phyloP scores from a whole-genome alignment of 2,113 vertebrate species.

The Manacus vitellinus region DNA sequence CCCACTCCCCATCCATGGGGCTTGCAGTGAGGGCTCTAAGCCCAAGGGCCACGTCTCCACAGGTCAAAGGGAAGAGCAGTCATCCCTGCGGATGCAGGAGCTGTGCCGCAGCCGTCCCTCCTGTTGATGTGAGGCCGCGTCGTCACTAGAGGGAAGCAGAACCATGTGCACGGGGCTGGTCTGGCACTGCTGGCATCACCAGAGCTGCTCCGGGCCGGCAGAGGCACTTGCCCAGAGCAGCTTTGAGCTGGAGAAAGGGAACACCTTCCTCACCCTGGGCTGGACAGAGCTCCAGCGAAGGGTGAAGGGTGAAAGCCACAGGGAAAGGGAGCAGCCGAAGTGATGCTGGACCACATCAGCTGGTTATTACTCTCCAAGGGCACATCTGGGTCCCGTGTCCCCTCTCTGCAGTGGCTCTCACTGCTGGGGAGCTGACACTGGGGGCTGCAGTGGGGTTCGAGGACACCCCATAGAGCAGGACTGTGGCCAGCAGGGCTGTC shows the following conservation, averaged over 20 bases:
- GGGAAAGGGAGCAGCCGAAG: background rate
- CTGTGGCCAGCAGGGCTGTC: background rate
- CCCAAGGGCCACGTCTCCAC: fast-evolving
- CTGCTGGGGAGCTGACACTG: background rate
- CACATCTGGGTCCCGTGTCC: fast-evolving
- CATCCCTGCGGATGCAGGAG: background rate
- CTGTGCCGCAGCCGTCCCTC: background rate
- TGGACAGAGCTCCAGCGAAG: background rate
- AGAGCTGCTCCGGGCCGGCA: background rate
- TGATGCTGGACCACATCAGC: background rate
- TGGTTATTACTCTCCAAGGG: background rate
- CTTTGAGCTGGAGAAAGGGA: background rate
- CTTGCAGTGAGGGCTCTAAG: background rate
- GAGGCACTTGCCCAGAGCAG: background rate
- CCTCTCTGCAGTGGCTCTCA: background rate
- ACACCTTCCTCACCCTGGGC: background rate
- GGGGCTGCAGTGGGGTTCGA: background rate
- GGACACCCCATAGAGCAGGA: background rate
- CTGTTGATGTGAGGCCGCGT: background rate
- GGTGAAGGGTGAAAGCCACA: background rate
- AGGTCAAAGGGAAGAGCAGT: background rate
- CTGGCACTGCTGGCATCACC: background rate
- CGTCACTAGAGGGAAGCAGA: conserved; percentile 66
- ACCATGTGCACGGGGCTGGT: background rate
- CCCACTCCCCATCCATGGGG: background rate